Percentiles rank a stretch among this genome's conserved stretches.
These are phyloP conservation scores for Macroramphosus scolopax DNA, from an alignment of 2,797 vertebrate genomes.

Conservation along the genomic window DNA sequence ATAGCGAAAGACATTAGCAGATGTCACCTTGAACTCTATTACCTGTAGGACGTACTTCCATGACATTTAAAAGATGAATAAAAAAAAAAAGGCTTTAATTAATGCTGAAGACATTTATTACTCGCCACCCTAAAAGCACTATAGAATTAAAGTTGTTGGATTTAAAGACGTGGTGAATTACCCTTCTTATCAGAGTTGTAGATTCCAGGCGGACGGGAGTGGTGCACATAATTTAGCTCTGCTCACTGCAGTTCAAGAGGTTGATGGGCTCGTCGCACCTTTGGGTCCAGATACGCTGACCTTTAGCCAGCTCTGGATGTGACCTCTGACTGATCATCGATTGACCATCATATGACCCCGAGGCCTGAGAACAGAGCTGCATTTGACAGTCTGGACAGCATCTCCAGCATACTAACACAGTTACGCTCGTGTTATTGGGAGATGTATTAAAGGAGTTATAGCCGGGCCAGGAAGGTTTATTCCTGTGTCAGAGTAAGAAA, in stretches of 20 bases:
- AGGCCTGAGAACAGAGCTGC: conserved; percentile 54
- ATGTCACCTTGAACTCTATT: too few relatives aligned
- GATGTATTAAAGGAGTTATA: conserved; percentile 84
- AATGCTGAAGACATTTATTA: background rate
- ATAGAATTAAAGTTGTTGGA: conserved; percentile 4
- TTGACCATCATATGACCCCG: conserved; percentile 79
- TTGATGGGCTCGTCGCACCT: conserved; percentile 55
- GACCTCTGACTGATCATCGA: conserved; percentile 76
- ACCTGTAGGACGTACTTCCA: too few relatives aligned
- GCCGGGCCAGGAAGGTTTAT: conserved; percentile 83
- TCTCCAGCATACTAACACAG: conserved; percentile 88
- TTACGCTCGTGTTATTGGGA: conserved; percentile 89
- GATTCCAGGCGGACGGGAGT: conserved; percentile 29
- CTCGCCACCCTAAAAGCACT: background rate
- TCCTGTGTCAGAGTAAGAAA: conserved; percentile 82
- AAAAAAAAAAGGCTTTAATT: background rate
- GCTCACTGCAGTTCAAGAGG: conserved; percentile 31
- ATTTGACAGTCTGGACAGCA: conserved; percentile 82
- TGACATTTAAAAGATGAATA: background rate
- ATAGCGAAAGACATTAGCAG: too few relatives aligned
- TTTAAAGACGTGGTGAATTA: conserved; percentile 15
- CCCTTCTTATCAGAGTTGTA: conserved; percentile 28
- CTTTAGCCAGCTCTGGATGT: conserved; percentile 56
- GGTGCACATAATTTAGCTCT: conserved; percentile 49
- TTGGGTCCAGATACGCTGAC: conserved; percentile 64